Evolutionary conservation across 1,140 invertebrate species (phyloP).

Genomic region (Drosophila kikkawai): DNA sequence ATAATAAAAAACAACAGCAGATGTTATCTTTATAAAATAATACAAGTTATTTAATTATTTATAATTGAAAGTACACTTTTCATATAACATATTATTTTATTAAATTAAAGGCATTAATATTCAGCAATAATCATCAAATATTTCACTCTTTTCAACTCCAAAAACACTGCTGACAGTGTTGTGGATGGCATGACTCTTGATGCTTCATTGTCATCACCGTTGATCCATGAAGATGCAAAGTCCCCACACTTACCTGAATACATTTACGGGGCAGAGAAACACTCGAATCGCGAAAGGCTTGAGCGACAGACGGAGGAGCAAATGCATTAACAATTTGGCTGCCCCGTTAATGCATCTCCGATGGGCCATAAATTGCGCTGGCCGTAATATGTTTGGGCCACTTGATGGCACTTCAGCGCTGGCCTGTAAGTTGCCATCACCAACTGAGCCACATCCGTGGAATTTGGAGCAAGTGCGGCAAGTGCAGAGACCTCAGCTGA

Average conservation of each 20-base stretch:
- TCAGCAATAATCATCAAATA: neutral
- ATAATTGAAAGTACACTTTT: neutral
- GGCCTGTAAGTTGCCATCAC: slow-evolving; percentile 26
- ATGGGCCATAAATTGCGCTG: slow-evolving; percentile 73
- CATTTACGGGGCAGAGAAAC: slow-evolving; percentile 7
- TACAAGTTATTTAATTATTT: neutral
- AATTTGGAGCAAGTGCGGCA: slow-evolving; percentile 68
- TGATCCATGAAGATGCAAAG: slow-evolving; percentile 10
- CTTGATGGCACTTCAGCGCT: slow-evolving; percentile 76
- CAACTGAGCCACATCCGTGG: slow-evolving; percentile 4
- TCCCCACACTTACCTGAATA: neutral
- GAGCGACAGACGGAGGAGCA: slow-evolving; percentile 38
- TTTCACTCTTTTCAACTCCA: neutral
- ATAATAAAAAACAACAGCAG: neutral
- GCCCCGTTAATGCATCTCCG: slow-evolving; percentile 75
- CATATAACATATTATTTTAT: neutral
- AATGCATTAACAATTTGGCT: slow-evolving; percentile 78
- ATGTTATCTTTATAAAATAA: neutral
- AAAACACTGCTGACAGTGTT: neutral
- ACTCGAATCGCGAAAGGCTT: slow-evolving; percentile 31
- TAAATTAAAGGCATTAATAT: neutral
- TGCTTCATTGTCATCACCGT: slow-evolving; percentile 24
- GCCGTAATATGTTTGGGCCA: slow-evolving; percentile 55
- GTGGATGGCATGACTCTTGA: neutral
- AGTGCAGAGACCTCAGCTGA: slow-evolving; percentile 57